phyloP scores from a whole-genome alignment of 2,113 vertebrate genomes.

The Anolis carolinensis region DNA sequence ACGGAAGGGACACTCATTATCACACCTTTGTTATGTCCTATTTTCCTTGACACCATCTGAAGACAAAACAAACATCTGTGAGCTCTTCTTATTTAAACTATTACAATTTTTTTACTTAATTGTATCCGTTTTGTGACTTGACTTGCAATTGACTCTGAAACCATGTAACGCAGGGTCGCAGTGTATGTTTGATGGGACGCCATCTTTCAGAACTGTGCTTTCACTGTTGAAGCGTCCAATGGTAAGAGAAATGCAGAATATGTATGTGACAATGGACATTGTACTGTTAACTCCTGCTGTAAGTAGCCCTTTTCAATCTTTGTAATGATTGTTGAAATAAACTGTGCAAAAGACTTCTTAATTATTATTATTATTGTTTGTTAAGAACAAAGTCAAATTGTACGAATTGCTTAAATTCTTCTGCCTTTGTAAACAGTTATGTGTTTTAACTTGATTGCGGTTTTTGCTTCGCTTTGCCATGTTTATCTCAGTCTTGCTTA shows the following conservation, averaged over 20 bases:
- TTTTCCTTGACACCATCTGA: slow-evolving; percentile 67
- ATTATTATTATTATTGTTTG: slow-evolving; percentile 26
- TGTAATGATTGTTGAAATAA: slow-evolving; percentile 66
- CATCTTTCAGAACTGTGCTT: slow-evolving; percentile 90
- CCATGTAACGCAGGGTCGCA: slow-evolving; percentile 97
- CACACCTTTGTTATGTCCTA: slow-evolving; percentile 67
- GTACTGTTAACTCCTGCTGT: slow-evolving; percentile 77
- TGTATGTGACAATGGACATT: slow-evolving; percentile 78
- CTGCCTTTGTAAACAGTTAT: slow-evolving; percentile 59
- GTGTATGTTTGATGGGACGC: slow-evolving; percentile 91
- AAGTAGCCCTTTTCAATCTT: slow-evolving; percentile 79
- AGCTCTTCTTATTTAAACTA: slow-evolving; percentile 49
- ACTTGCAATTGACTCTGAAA: slow-evolving; percentile 88
- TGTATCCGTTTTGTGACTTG: slow-evolving; percentile 71
- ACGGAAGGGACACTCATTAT: slow-evolving; percentile 73
- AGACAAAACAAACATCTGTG: slow-evolving; percentile 70
- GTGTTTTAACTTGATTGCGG: slow-evolving; percentile 48
- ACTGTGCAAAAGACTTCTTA: slow-evolving; percentile 41
- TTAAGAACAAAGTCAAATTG: slow-evolving; percentile 51
- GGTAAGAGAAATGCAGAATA: slow-evolving; percentile 81
- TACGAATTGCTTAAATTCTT: slow-evolving; percentile 51
- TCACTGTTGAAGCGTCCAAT: slow-evolving; percentile 84
- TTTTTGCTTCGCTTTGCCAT: slow-evolving; percentile 48
- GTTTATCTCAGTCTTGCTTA: slow-evolving; percentile 33
- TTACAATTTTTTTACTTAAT: slow-evolving; percentile 46